Base-by-base conservation (phyloP, 1,140 invertebrate species). In the Cotesia typhae region DNA sequence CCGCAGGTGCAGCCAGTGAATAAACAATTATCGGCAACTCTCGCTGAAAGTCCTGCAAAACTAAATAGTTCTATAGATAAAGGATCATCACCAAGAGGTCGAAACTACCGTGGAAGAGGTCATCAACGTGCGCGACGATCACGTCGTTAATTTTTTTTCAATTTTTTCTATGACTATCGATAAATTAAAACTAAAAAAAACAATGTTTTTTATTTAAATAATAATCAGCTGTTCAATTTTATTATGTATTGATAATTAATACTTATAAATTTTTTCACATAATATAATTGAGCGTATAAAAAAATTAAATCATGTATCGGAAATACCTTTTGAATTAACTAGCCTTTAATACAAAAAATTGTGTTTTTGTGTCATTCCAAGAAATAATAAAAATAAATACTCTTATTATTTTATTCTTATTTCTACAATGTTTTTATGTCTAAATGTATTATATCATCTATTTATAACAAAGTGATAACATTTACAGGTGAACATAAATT, bases 41-140 rank as follows among this genome's bases (percentile, higher is more conserved):
- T 55, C 5, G 53, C 10, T 55, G n/a, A 12, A 55, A 47, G 6
- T 47, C 12, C 53, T n/a, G 53, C 4, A 6, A 66, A 64, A 7
- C n/a, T 20, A n/a, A 74, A 65, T 41, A 70, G 20, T 12, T 36
- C 66, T 10, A 66, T 65, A 47, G 41, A 47, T 47, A 47, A 47
- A 7, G 76, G 70, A 4, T 52, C 67, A 55, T 60, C 76, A 10
- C 51, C 77, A 4, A 80, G 84, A 53, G 83, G 81, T 28, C 80
- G 84, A 37, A 82, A 78, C 36, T 70, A 59, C 10, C 70, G 70
- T 17, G 70, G 70, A 4, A 67, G 70, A 57, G 70, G 70, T 14
- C 52, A 72, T 66, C 83, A 84, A 14, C 80, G 85, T 51, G 83
- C 82, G 4, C 75, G 84, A 65, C 82, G 85, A 77, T 86, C 83